phyloP scores from a whole-genome alignment of 1,140 invertebrate species.

The Mactra quadrangularis region DNA sequence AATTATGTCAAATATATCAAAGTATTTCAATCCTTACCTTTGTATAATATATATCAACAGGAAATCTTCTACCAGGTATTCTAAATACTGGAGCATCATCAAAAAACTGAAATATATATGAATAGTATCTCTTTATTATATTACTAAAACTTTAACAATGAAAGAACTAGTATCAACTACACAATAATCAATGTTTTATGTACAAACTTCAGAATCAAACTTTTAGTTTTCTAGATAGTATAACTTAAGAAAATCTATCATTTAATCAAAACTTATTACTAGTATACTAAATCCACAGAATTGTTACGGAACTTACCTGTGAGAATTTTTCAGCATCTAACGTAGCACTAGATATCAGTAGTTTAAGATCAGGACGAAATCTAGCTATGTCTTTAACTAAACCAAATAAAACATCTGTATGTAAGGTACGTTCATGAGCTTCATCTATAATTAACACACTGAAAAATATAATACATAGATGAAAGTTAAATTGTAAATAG shows the following conservation, averaged over 20 bases:
- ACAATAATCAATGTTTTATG: too few species aligned
- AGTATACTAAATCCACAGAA: too few species aligned
- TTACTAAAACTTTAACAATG: too few species aligned
- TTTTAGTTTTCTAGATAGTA: too few species aligned
- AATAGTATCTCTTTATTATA: too few species aligned
- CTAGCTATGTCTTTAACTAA: conserved; percentile 98
- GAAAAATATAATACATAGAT: conserved; percentile 65
- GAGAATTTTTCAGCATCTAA: conserved; percentile 99
- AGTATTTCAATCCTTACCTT: too few species aligned
- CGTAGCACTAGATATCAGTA: conserved; percentile 98
- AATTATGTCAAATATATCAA: too few species aligned
- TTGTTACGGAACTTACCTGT: too few species aligned
- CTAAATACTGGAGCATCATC: conserved; percentile 99
- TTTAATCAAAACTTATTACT: too few species aligned
- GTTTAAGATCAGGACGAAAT: conserved; percentile 96
- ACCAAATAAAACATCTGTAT: conserved; percentile 99
- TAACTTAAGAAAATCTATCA: too few species aligned
- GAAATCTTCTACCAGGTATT: conserved; percentile 94
- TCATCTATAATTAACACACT: conserved; percentile 99
- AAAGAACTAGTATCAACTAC: background rate
- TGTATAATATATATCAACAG: conserved; percentile 99
- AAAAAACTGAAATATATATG: conserved; percentile 91
- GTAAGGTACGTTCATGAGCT: conserved; percentile 98
- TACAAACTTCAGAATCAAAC: too few species aligned
- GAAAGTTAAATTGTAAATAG: too few species aligned